Percentiles rank a stretch among this genome's conserved stretches.
Conservation (phyloP, 2,113 vertebrate genomes). For the Hymenochirus boettgeri region DNA sequence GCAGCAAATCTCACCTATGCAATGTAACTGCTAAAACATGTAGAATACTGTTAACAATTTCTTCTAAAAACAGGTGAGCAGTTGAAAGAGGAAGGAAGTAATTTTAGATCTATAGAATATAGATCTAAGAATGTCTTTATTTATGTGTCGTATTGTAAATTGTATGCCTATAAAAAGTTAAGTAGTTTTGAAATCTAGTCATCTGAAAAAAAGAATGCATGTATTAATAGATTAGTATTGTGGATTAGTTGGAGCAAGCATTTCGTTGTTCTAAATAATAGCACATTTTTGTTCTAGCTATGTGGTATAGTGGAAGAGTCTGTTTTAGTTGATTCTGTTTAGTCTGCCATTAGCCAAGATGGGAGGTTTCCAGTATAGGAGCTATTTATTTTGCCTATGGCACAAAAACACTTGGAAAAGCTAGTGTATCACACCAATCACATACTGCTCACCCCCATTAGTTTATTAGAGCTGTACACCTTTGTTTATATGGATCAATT, state of each 20-base stretch:
- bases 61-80: too few relatives aligned
- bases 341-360: not conserved
- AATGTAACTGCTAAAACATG: too few relatives aligned
- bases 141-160: too few relatives aligned
- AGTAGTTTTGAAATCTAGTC: too few relatives aligned
- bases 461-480: constrained; percentile 24
- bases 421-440: not conserved
- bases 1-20: too few relatives aligned
- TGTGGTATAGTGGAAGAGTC: not conserved
- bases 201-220: not conserved
- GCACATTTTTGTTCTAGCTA: not conserved
- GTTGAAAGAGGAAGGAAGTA: too few relatives aligned
- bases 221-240: not conserved
- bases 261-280: not conserved
- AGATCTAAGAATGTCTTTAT: too few relatives aligned
- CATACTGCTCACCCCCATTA: constrained; percentile 16
- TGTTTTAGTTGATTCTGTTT: constrained; percentile 5
- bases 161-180: too few relatives aligned
- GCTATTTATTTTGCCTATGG: not conserved
- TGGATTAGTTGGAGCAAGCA: not conserved
- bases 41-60: too few relatives aligned
- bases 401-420: not conserved
- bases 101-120: too few relatives aligned
- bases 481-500: constrained; percentile 15
- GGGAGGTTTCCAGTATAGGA: not conserved